Evolutionary conservation across 2,797 vertebrate species (phyloP).

Genomic region (Malurus splendens): DNA sequence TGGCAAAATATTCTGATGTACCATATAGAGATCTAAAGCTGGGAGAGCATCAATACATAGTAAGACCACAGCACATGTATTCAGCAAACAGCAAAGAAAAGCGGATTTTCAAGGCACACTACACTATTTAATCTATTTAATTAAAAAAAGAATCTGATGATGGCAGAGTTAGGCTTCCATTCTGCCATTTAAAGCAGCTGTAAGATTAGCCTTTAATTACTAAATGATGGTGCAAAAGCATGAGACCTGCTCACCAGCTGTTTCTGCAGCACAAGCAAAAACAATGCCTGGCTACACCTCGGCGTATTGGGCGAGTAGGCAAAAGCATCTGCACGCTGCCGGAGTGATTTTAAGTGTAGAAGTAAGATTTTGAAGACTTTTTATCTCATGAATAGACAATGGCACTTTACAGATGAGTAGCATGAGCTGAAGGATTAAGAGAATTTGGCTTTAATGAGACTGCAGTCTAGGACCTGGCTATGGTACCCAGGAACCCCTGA

Average conservation of each 20-base stretch:
- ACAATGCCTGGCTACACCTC: neutral
- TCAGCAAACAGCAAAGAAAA: neutral
- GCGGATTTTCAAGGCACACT: neutral
- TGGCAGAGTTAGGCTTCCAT: neutral
- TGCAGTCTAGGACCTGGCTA: neutral
- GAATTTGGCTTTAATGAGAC: neutral
- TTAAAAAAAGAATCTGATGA: neutral
- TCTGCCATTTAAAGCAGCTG: neutral
- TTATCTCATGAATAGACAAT: neutral
- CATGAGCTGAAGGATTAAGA: neutral
- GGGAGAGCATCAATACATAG: neutral
- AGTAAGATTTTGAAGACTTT: neutral
- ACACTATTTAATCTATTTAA: neutral
- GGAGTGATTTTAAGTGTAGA: neutral
- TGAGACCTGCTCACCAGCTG: neutral
- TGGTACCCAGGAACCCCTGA: neutral
- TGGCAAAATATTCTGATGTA: neutral
- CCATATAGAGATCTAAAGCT: neutral
- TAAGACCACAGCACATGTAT: neutral
- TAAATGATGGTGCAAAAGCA: neutral
- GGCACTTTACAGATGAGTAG: neutral
- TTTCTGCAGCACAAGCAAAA: neutral
- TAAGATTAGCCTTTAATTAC: neutral
- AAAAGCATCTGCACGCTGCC: neutral
- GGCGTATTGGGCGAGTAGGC: rapidly evolving